These are phyloP conservation scores for Sebastes jordani DNA, from an alignment of 2,797 vertebrate species.

Conservation along the genomic window DNA sequence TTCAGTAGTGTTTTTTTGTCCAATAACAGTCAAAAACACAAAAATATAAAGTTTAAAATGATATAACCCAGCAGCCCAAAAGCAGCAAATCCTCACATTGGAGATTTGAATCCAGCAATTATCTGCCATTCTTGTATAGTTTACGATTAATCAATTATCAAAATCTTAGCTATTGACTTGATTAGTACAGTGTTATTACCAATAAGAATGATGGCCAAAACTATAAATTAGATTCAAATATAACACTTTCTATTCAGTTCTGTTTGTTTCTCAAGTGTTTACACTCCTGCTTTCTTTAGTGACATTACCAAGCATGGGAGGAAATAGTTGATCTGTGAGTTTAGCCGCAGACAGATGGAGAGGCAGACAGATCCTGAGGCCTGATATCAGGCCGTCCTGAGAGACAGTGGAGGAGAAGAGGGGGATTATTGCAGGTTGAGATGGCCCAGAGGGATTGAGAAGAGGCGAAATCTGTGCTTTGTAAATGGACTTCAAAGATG, in stretches of 20 bases:
- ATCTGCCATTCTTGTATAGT: background rate
- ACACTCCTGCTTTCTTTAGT: background rate
- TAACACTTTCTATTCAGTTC: background rate
- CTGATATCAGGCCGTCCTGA: conserved; percentile 55
- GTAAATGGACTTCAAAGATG: conserved; percentile 88
- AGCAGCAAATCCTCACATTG: background rate
- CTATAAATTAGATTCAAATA: background rate
- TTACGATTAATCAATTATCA: background rate
- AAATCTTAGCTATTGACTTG: background rate
- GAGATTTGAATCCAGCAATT: background rate
- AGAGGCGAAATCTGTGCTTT: conserved; percentile 79
- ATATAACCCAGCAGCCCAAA: fast-evolving
- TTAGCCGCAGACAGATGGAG: background rate
- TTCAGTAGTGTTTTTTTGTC: background rate
- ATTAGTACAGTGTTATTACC: background rate
- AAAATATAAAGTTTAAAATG: background rate
- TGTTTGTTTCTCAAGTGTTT: background rate
- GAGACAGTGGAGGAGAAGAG: conserved; percentile 54
- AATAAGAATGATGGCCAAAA: background rate
- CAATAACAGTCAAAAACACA: background rate
- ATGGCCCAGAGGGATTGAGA: conserved; percentile 60
- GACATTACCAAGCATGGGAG: background rate
- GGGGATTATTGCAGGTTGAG: conserved; percentile 69
- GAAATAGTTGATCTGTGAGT: background rate
- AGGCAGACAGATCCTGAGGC: conserved; percentile 57